Percentiles rank a stretch among this genome's conserved stretches.
Conservation (phyloP, 2,888 invertebrate species). For the Acronicta leporina region DNA sequence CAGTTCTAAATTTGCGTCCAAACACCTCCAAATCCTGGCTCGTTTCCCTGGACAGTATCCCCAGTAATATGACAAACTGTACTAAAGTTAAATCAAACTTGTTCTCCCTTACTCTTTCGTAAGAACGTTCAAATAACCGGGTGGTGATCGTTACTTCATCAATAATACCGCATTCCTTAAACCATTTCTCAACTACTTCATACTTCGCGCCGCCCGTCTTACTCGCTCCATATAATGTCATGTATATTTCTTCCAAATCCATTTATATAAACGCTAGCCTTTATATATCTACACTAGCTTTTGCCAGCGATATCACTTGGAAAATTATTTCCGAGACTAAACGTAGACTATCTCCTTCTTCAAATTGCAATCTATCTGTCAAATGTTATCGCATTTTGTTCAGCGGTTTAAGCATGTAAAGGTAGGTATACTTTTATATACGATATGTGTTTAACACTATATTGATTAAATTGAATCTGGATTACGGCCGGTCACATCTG, state of each 20-base stretch:
- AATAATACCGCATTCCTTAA: constrained; percentile 57
- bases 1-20: constrained; percentile 48
- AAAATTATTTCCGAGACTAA: no score
- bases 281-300: no score
- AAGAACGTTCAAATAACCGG: constrained; percentile 45
- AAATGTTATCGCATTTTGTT: no score
- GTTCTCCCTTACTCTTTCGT: constrained; percentile 57
- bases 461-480: no score
- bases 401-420: no score
- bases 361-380: no score
- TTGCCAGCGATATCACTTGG: no score
- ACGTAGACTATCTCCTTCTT: no score
- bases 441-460: no score
- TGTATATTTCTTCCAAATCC: constrained; percentile 64
- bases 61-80: constrained; percentile 62
- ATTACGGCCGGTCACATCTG: no score
- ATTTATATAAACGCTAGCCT: background rate
- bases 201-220: constrained; percentile 48
- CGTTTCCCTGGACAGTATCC: constrained; percentile 58
- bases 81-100: constrained; percentile 52
- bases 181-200: constrained; percentile 59
- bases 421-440: no score
- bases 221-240: constrained; percentile 55
- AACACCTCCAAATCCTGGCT: constrained; percentile 48
- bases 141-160: constrained; percentile 51